Conservation (phyloP, 2,888 invertebrate species). For the Acrobasis consociella region DNA sequence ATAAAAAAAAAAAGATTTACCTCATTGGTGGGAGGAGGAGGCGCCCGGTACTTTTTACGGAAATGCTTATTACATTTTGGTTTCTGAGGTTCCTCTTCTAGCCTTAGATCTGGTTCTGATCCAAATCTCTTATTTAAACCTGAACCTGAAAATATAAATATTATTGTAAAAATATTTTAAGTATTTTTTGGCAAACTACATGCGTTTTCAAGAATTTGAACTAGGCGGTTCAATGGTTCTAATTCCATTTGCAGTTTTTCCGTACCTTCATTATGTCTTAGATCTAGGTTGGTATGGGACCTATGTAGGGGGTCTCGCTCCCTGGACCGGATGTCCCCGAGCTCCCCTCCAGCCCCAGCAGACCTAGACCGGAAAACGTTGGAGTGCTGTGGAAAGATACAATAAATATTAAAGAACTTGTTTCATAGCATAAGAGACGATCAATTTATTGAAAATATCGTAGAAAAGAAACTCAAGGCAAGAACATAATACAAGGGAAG, state of each 20-base stretch:
- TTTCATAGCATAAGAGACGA: no score
- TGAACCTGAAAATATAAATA: conserved; percentile 50
- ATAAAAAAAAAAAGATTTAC: conserved; percentile 43
- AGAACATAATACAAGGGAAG: not conserved
- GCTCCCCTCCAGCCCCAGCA: conserved; percentile 58
- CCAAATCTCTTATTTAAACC: conserved; percentile 83
- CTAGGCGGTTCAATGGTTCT: no score
- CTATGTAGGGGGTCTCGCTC: conserved; percentile 75
- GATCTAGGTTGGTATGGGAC: conserved; percentile 74
- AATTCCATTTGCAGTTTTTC: no score
- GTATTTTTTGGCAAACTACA: no score
- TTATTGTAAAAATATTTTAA: no score
- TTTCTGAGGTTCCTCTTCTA: conserved; percentile 69
- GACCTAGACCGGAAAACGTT: conserved; percentile 74
- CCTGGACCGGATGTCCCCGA: conserved; percentile 53
- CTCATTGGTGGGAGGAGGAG: conserved; percentile 81
- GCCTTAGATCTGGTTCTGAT: conserved; percentile 88
- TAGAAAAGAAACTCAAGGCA: no score
- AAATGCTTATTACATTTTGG: conserved; percentile 77
- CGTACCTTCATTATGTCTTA: conserved; percentile 66
- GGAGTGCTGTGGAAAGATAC: conserved; percentile 59
- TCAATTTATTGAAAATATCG: no score
- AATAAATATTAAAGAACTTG: no score
- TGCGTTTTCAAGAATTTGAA: no score
- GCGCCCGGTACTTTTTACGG: conserved; percentile 91